These are phyloP conservation scores for Hirtodrosophila trivittata DNA, from an alignment of 2,888 invertebrate species.

Conservation along the genomic window DNA sequence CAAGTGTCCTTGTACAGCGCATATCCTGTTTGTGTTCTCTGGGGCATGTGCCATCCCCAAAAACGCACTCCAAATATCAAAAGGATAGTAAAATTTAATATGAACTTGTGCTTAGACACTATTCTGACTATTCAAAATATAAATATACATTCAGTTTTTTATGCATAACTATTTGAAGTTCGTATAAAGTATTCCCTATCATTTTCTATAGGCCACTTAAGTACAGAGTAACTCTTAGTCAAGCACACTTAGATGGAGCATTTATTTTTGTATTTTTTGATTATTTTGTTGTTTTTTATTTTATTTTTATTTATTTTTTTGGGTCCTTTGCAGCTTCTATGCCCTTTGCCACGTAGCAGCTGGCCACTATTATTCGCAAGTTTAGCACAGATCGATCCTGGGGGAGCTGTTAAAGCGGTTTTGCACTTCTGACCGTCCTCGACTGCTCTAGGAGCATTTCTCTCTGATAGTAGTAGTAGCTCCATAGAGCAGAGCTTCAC, in stretches of 20 bases:
- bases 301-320: conserved; percentile 7
- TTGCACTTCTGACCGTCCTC: background rate
- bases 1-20: conserved; percentile 46
- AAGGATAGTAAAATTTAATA: no score
- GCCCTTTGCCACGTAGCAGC: conserved; percentile 35
- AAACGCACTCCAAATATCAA: background rate
- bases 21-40: conserved; percentile 41
- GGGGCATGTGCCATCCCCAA: conserved; percentile 1
- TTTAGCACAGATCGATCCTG: conserved; percentile 70
- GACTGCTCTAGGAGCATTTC: background rate
- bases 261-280: no score
- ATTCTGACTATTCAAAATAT: no score
- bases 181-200: no score
- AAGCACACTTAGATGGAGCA: no score
- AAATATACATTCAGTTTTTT: no score
- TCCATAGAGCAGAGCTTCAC: conserved; percentile 14
- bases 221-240: no score
- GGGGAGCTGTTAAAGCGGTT: conserved; percentile 68
- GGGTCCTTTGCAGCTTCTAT: conserved; percentile 7
- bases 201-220: no score
- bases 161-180: no score
- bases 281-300: background rate
- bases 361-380: conserved; percentile 65
- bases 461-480: no score
- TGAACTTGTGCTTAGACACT: no score